Evolutionary conservation across 1,140 invertebrate species (phyloP).

Genomic region (Brachionus sp.): DNA sequence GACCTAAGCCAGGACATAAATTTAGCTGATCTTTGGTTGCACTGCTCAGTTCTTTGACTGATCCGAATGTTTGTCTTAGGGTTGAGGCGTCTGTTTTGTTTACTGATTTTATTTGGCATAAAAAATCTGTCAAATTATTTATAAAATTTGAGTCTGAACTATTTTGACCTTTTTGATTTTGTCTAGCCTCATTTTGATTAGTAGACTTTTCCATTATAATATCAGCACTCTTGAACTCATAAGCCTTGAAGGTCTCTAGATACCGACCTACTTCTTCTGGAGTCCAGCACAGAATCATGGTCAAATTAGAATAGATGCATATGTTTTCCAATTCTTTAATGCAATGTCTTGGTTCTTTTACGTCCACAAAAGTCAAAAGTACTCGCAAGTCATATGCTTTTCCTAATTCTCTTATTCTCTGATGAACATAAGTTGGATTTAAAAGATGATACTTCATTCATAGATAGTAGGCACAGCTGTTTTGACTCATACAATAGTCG

Average conservation of each 20-base stretch:
- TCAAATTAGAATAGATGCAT: slow-evolving; percentile 32
- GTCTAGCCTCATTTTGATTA: not conserved
- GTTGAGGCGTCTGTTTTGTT: slow-evolving; percentile 44
- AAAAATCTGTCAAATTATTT: slow-evolving; percentile 42
- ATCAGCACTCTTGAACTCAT: slow-evolving; percentile 40
- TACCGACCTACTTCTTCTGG: slow-evolving; percentile 37
- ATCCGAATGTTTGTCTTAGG: slow-evolving; percentile 43
- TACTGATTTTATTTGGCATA: slow-evolving; percentile 41
- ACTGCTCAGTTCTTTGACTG: not conserved
- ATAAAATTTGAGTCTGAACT: not conserved
- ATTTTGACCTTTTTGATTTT: not conserved
- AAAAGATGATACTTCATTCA: slow-evolving; percentile 43
- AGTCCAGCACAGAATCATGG: slow-evolving; percentile 35
- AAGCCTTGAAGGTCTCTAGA: slow-evolving; percentile 38
- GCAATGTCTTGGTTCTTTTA: slow-evolving; percentile 35
- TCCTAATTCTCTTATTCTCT: slow-evolving; percentile 1
- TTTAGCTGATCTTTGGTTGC: slow-evolving; percentile 33
- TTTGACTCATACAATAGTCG: slow-evolving; percentile 32
- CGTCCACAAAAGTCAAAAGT: not conserved
- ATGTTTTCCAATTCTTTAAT: slow-evolving; percentile 44
- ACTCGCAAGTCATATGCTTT: slow-evolving; percentile 18
- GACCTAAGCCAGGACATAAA: slow-evolving; percentile 46
- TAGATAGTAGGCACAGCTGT: slow-evolving; percentile 40
- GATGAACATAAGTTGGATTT: slow-evolving; percentile 44
- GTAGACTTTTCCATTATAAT: slow-evolving; percentile 43